These are phyloP conservation scores for Stomatorhinus walkeri DNA, from an alignment of 2,797 vertebrate species.

Conservation along the genomic window DNA sequence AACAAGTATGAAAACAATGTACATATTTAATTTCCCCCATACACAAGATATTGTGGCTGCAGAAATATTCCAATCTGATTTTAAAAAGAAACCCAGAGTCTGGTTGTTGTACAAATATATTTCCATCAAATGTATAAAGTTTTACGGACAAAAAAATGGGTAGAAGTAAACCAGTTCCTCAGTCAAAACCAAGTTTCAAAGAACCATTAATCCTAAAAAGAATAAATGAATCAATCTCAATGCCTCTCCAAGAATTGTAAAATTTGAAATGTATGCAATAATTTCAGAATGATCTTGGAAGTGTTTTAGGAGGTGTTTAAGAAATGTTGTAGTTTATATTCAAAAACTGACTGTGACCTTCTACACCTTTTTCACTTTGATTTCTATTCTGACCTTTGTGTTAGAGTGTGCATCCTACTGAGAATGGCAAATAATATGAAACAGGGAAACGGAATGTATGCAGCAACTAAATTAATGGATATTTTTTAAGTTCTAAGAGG, in stretches of 20 bases:
- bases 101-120: conserved; percentile 6
- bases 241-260: neutral
- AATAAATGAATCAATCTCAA: neutral
- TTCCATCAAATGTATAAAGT: conserved; percentile 14
- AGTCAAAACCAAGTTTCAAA: neutral
- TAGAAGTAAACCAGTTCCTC: neutral
- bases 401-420: neutral
- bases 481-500: conserved; percentile 1
- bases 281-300: neutral
- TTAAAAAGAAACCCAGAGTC: neutral
- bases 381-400: neutral
- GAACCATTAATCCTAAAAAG: neutral
- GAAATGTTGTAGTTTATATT: neutral
- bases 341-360: neutral
- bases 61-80: neutral
- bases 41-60: neutral
- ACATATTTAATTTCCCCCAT: neutral
- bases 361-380: neutral
- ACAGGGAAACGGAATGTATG: neutral
- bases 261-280: neutral
- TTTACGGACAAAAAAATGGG: neutral
- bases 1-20: neutral
- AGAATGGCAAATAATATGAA: neutral
- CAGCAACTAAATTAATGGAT: neutral
- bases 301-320: neutral